Evolutionary conservation across 2,888 invertebrate species (phyloP).

Genomic region (Sisyra nigra): DNA sequence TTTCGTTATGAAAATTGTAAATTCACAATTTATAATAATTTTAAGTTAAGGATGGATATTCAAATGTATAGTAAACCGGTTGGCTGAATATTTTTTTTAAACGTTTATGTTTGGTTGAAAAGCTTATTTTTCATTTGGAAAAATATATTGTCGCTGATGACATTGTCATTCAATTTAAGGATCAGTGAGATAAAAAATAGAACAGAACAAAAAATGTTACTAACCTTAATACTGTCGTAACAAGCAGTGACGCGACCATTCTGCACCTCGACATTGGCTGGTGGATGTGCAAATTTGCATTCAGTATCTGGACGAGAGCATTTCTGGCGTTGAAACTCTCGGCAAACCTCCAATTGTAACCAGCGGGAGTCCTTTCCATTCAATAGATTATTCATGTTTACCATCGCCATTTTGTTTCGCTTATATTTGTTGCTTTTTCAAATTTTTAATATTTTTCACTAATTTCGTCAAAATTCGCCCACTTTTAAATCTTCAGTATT

Average conservation of each 20-base stretch:
- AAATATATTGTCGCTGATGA: background rate
- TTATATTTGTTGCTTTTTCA: too few species aligned
- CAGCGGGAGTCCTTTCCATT: constrained; percentile 99
- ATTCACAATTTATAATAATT: too few species aligned
- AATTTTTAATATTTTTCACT: too few species aligned
- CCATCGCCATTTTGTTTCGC: constrained; percentile 55
- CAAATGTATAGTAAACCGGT: too few species aligned
- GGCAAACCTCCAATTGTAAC: constrained; percentile 98
- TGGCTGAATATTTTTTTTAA: too few species aligned
- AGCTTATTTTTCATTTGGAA: background rate
- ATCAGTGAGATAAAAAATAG: background rate
- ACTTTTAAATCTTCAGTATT: background rate
- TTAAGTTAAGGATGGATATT: too few species aligned
- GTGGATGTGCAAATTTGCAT: constrained; percentile 99
- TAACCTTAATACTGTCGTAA: constrained; percentile 99
- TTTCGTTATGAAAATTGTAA: background rate
- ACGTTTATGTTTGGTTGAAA: too few species aligned
- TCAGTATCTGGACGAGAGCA: constrained; percentile 98
- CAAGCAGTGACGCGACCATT: constrained; percentile 99
- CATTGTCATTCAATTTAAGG: background rate
- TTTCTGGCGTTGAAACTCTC: constrained; percentile 99
- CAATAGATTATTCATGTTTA: constrained; percentile 91
- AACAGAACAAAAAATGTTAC: constrained; percentile 18
- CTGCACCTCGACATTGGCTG: constrained; percentile 98
- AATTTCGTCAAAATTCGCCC: too few species aligned